Conservation (phyloP, 2,113 vertebrate species). For the Ovibos moschatus region DNA sequence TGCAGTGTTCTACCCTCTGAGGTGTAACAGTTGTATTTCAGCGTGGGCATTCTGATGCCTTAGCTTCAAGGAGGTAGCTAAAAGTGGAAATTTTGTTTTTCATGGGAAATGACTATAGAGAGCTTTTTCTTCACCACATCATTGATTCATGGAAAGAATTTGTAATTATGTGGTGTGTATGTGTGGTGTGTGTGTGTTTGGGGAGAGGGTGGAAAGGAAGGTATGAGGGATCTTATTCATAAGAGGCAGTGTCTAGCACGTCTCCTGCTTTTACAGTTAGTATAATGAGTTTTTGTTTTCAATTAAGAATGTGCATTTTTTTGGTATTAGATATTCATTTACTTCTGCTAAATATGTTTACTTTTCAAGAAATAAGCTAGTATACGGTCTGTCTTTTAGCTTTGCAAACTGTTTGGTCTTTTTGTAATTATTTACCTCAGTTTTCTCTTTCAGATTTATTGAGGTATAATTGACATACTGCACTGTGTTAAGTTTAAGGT, state of each 20-base stretch:
- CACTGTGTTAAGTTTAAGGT: not conserved
- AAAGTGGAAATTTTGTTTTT: not conserved
- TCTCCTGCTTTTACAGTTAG: not conserved
- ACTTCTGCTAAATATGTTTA: slow-evolving; percentile 7
- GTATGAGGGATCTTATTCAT: not conserved
- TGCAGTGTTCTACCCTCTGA: not conserved
- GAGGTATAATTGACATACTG: not conserved
- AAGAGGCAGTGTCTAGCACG: not conserved
- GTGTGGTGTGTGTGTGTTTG: not conserved
- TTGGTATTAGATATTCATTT: not conserved
- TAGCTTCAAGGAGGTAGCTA: not conserved
- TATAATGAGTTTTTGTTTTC: not conserved
- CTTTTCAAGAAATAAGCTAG: not conserved
- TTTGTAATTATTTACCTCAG: not conserved
- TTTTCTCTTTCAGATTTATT: not conserved
- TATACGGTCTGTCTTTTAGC: not conserved
- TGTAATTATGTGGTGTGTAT: not conserved
- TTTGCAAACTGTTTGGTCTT: not conserved
- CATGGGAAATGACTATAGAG: not conserved
- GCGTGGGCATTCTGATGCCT: not conserved
- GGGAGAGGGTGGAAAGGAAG: not conserved
- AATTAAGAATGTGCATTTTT: not conserved
- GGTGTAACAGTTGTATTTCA: not conserved
- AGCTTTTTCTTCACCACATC: not conserved
- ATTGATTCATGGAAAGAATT: not conserved